Evolutionary conservation across 2,888 invertebrate species (phyloP), one percentile per base, ranked within the genome.

Genomic region (Parnassius smintheus): DNA sequence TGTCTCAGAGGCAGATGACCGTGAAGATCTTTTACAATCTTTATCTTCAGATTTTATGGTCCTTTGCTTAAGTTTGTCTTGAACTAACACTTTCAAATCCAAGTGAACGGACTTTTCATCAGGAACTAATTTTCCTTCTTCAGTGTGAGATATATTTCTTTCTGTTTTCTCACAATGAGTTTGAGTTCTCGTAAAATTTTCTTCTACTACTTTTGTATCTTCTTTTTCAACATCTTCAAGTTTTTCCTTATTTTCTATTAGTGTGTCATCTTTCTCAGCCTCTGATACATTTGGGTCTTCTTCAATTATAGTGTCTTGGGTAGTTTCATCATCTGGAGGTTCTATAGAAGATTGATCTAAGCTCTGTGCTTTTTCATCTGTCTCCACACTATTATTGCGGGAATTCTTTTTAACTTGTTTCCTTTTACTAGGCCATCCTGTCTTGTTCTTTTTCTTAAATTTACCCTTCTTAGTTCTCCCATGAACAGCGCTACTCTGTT

Each of bases 341-440:
- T 83, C 88, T 0, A 78, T 78, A 0, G 89, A 86, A 12, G 87
- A 87, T n/a, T 82, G 71, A 59, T 82, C 88, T 22, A 82, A 62
- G 67, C 84, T 82, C 12, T 80, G 84, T 2, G 82, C 72, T 72
- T 85, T 83, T 42, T 77, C 49, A 3, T 49, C 80, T 1, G 76
- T 77, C 66, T 85, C 86, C 0, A 75, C 64, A 66, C 85, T 87
- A 71, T 72, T 79, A 9, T 79, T 78, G 56, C 85, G 74, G 0
- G 85, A 85, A 59, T 73, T 73, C 59, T 89, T 90, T 68, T 88
- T 90, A 11, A 68, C 69, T 53, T 72, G 75, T 73, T 83, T 91
- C 76, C 80, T 92, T 75, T 93, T 92, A 78, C 88, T 91, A 0
- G 97, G 97, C 97, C 97, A 97, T 9, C 97, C 97, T 0, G 97